Evolutionary conservation across 2,113 vertebrate genomes (phyloP), one percentile per base, ranked within the genome.

Genomic region (Podarcis raffonei): DNA sequence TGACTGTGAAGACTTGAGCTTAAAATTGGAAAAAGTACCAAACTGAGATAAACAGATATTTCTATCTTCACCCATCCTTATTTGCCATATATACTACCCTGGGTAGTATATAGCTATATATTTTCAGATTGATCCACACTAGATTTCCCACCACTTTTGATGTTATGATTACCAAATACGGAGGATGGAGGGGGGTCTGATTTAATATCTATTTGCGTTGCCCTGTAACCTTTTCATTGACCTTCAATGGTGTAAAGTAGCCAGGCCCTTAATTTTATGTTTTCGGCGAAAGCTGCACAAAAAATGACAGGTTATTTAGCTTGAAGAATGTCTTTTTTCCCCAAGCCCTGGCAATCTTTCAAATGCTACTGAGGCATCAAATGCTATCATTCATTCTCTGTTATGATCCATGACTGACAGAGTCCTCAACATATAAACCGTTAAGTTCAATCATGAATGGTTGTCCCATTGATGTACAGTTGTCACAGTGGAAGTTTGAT

Each of bases 401-500:
- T 0, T 0, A 76, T 69, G 89, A 81, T 83, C 23, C 1, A 1
- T 84, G 59, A 87, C 1, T 87, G 90, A 62, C 71, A 82, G 20
- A 85, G n/a, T 6, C 72, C 27, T 87, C 18, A 79, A n/a, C 83
- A 57, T 79, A 75, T 66, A 11, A 88, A 88, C 6, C 78, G 37
- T 87, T 30, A 32, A 81, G 22, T 87, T 88, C 8, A 80, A 30
- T 16, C 20, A 83, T 1, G 57, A 57, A 65, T 82, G 42, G 87
- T 85, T 92, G 86, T 93, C 69, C 39, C 42, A 85, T 6, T 76
- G 57, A 85, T 76, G 16, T 84, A 81, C 82, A 23, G 6, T 87
- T 89, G 6, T 22, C 90, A 16, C 15, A 57, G 1, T 53, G 81
- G 53, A 76, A 39, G 11, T 12, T 20, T 75, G 74, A 22, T 7